These are phyloP conservation scores for Accipiter minullus DNA, from an alignment of 2,797 vertebrate species.

Conservation along the genomic window DNA sequence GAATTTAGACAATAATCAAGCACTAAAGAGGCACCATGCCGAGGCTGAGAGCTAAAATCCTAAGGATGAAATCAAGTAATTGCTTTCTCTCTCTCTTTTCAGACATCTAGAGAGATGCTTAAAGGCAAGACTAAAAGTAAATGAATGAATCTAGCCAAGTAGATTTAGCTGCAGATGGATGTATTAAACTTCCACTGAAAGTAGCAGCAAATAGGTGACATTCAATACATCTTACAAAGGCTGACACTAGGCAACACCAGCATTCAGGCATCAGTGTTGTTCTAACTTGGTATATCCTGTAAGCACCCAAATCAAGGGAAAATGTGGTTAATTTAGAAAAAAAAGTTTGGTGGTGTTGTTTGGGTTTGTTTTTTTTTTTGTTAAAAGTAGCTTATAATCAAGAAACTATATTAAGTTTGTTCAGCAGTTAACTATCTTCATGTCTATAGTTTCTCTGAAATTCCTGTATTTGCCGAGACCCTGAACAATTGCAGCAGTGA, in stretches of 20 bases:
- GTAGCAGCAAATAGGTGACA: not conserved
- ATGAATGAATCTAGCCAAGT: not conserved
- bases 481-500: not conserved
- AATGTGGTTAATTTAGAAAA: not conserved
- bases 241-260: not conserved
- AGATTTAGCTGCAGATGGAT: not conserved
- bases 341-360: not conserved
- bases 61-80: constrained; percentile 63
- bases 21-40: constrained; percentile 49
- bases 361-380: not conserved
- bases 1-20: constrained; percentile 60
- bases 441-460: not conserved
- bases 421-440: not conserved
- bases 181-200: not conserved
- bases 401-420: not conserved
- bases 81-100: constrained; percentile 57
- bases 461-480: not conserved
- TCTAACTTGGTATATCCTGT: not conserved
- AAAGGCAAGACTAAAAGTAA: constrained; percentile 37
- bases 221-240: not conserved
- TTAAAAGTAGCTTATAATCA: not conserved
- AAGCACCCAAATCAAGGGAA: not conserved
- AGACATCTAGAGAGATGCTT: constrained; percentile 27
- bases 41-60: constrained; percentile 41
- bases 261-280: not conserved